phyloP scores from a whole-genome alignment of 2,888 invertebrate genomes.

The Callosobruchus maculatus region DNA sequence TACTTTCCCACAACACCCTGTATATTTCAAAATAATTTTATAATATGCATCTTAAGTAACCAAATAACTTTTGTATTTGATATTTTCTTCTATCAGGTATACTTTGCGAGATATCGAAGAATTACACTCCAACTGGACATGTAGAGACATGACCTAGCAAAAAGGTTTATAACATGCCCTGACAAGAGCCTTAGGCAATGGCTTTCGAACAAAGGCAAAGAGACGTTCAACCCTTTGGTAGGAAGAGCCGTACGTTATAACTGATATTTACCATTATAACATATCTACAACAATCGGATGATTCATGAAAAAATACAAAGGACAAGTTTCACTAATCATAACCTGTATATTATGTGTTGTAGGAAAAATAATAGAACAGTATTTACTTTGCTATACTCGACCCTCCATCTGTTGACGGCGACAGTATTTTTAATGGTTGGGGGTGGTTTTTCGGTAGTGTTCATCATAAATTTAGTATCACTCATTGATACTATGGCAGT shows the following conservation, averaged over 20 bases:
- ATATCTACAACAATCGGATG: background rate
- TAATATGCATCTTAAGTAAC: too few species aligned
- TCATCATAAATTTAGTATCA: background rate
- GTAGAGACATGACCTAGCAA: too few species aligned
- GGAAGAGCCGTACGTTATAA: background rate
- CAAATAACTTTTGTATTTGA: too few species aligned
- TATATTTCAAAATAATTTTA: too few species aligned
- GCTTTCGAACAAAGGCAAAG: too few species aligned
- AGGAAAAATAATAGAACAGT: background rate
- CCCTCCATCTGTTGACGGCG: background rate
- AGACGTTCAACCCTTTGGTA: too few species aligned
- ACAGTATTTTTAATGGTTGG: background rate
- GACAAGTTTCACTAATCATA: background rate
- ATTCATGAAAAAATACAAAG: background rate
- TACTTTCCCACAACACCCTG: too few species aligned
- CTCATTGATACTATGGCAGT: background rate
- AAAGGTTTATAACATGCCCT: too few species aligned
- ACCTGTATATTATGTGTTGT: background rate
- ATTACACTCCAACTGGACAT: too few species aligned
- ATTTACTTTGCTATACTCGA: background rate
- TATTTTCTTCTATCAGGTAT: too few species aligned
- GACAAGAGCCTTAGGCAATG: too few species aligned
- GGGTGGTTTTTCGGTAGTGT: background rate
- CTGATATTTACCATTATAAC: background rate
- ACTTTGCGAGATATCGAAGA: too few species aligned